These are phyloP conservation scores for Penelope pileata DNA, from an alignment of 2,113 vertebrate species.

Conservation along the genomic window DNA sequence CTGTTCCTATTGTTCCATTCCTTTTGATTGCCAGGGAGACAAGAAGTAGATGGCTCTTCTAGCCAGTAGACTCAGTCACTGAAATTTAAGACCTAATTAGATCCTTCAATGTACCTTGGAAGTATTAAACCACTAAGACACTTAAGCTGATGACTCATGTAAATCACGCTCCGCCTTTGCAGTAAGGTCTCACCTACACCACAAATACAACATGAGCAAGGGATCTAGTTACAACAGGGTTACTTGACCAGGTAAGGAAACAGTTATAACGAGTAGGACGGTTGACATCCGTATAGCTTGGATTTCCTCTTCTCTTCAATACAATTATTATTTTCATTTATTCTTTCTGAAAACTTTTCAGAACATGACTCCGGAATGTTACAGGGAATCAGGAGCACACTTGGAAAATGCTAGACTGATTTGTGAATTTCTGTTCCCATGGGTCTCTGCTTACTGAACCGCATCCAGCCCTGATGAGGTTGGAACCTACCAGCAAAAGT, in stretches of 20 bases:
- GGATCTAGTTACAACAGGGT: not conserved
- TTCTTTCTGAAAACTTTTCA: not conserved
- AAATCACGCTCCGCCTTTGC: not conserved
- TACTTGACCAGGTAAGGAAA: not conserved
- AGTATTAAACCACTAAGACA: not conserved
- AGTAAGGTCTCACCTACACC: not conserved
- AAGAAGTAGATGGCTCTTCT: not conserved
- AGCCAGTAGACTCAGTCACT: not conserved
- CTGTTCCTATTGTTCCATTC: not conserved
- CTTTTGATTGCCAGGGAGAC: not conserved
- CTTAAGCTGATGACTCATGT: not conserved
- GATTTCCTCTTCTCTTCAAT: not conserved
- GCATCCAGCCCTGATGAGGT: not conserved
- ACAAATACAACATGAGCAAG: not conserved
- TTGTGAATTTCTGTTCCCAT: not conserved
- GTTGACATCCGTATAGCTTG: not conserved
- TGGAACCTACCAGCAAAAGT: not conserved
- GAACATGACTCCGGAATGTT: not conserved
- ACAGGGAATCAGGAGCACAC: not conserved
- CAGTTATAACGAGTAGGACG: not conserved
- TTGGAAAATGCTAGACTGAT: not conserved
- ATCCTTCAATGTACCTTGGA: not conserved
- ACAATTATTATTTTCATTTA: not conserved
- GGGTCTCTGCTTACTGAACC: not conserved
- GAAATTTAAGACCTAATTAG: slow-evolving; percentile 36